Percentiles rank a stretch among this genome's conserved stretches.
phyloP scores from a whole-genome alignment of 2,888 invertebrate genomes.

The Lymantria dispar region DNA sequence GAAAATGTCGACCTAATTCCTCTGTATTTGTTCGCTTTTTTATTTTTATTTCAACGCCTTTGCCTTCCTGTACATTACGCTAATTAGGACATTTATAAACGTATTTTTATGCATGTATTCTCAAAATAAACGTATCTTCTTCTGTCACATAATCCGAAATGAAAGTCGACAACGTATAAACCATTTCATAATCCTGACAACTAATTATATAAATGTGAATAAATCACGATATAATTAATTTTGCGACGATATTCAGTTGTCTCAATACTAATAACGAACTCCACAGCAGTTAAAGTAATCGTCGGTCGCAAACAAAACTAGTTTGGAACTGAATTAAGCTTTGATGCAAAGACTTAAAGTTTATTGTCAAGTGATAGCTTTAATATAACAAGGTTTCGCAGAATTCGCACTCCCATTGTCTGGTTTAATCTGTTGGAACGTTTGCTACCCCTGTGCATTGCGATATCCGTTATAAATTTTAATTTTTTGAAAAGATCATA shows the following conservation, averaged over 20 bases:
- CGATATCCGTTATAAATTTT: slow-evolving; percentile 10
- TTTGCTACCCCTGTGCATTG: slow-evolving; percentile 14
- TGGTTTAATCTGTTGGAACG: slow-evolving; percentile 26
- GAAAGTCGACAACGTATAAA: too few species aligned
- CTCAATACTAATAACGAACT: slow-evolving; percentile 19
- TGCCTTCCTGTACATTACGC: too few species aligned
- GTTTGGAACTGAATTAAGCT: slow-evolving; percentile 1
- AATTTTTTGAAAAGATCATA: too few species aligned
- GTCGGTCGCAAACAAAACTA: slow-evolving; percentile 21
- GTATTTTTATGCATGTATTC: too few species aligned
- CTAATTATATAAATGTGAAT: not conserved
- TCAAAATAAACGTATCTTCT: too few species aligned
- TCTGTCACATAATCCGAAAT: too few species aligned
- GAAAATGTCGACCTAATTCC: too few species aligned
- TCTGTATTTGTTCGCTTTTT: too few species aligned
- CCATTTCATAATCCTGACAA: too few species aligned
- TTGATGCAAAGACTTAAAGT: slow-evolving; percentile 4
- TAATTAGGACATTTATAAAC: too few species aligned
- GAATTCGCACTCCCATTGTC: slow-evolving; percentile 26
- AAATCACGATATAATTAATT: slow-evolving; percentile 16
- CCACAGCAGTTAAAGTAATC: slow-evolving; percentile 21
- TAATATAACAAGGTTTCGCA: slow-evolving; percentile 20
- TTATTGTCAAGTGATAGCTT: slow-evolving; percentile 4
- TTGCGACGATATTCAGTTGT: slow-evolving; percentile 15
- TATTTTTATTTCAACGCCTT: too few species aligned